Evolutionary conservation across 2,888 invertebrate genomes (phyloP).

Genomic region (Halocaridina rubra): DNA sequence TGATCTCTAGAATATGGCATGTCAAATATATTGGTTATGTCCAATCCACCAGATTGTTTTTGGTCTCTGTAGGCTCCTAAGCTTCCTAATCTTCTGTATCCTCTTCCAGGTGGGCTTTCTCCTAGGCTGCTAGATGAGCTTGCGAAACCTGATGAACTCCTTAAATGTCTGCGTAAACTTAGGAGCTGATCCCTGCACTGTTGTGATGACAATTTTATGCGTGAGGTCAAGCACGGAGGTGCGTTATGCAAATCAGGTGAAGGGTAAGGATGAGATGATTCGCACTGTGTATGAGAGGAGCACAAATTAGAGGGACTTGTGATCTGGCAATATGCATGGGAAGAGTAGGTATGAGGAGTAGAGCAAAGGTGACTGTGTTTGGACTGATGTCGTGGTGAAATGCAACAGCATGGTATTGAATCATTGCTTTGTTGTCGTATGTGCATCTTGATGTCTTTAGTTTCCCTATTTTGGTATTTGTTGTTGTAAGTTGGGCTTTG

Average conservation of each 20-base stretch:
- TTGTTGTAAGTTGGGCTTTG: constrained; percentile 3
- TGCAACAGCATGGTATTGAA: constrained; percentile 19
- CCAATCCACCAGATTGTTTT: too few relatives aligned
- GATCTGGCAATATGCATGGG: constrained; percentile 20
- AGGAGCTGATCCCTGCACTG: constrained; percentile 27
- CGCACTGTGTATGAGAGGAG: constrained; percentile 13
- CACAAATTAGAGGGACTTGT: too few relatives aligned
- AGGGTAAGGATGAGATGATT: constrained; percentile 2
- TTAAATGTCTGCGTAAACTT: constrained; percentile 13
- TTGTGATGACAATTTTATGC: constrained; percentile 4
- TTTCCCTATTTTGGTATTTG: too few relatives aligned
- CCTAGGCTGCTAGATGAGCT: constrained; percentile 32
- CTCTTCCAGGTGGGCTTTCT: constrained; percentile 11
- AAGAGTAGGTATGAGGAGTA: constrained; percentile 2
- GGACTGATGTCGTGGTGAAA: constrained; percentile 31
- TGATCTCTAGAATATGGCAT: constrained; percentile 38
- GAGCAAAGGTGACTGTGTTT: constrained; percentile 5
- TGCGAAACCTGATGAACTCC: neutral
- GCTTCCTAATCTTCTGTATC: neutral
- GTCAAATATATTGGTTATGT: neutral
- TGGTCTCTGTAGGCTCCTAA: too few relatives aligned
- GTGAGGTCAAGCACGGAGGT: constrained; percentile 3
- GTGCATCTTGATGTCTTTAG: neutral
- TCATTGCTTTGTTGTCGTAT: neutral
- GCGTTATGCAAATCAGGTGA: neutral